phyloP scores from a whole-genome alignment of 2,797 vertebrate species.

The Spea hammondii region DNA sequence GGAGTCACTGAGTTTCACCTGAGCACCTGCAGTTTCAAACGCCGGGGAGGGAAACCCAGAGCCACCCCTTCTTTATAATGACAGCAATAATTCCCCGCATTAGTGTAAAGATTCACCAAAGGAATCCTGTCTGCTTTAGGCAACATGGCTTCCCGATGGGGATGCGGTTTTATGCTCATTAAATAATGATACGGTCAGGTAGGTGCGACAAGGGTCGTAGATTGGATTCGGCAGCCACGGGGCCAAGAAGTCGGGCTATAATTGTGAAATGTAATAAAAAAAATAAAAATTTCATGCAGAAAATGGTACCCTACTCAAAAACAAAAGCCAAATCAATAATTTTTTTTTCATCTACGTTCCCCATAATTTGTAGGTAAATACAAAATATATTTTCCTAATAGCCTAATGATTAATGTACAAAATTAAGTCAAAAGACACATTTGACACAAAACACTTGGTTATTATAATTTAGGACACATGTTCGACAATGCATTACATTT shows the following conservation, averaged over 20 bases:
- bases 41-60: background rate
- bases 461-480: too few species aligned
- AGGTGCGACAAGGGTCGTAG: conserved; percentile 3
- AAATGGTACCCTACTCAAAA: background rate
- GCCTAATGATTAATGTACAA: background rate
- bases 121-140: conserved; percentile 4
- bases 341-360: too few species aligned
- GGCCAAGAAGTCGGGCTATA: background rate
- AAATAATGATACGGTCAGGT: conserved; percentile 22
- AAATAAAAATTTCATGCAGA: background rate
- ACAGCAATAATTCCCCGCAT: conserved; percentile 17
- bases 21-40: conserved; percentile 21
- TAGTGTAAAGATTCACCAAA: background rate
- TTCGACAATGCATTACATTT: too few species aligned
- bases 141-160: conserved; percentile 16
- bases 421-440: too few species aligned
- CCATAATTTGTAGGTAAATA: too few species aligned
- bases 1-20: conserved; percentile 3
- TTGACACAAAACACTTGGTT: too few species aligned
- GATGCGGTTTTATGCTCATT: conserved; percentile 12
- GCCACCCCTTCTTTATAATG: background rate
- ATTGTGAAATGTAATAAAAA: background rate
- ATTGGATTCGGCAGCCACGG: background rate
- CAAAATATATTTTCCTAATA: too few species aligned
- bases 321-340: too few species aligned